These are phyloP conservation scores for Sycobia sp. DNA, from an alignment of 1,140 invertebrate species.

Conservation along the genomic window DNA sequence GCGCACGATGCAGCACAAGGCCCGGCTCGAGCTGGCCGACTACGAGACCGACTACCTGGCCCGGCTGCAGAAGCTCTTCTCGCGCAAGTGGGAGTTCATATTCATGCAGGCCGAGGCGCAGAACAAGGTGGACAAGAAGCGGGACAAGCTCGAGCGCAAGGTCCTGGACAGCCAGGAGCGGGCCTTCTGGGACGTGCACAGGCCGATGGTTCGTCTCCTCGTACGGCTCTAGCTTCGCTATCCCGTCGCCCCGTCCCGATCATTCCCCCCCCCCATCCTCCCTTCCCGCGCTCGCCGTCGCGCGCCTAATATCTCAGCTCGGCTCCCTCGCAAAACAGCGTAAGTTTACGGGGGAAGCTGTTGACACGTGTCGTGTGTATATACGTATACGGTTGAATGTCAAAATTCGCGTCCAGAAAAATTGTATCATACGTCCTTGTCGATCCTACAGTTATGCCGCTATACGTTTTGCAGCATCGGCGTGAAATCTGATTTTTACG, in stretches of 20 bases:
- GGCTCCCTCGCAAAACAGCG: no score
- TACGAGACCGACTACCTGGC: constrained; percentile 99
- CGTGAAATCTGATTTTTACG: no score
- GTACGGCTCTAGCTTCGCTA: no score
- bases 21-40: constrained; percentile 93
- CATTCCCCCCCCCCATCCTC: neutral
- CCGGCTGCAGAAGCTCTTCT: constrained; percentile 98
- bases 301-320: neutral
- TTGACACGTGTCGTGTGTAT: no score
- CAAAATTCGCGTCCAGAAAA: no score
- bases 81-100: constrained; percentile 99
- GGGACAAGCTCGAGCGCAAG: constrained; percentile 97
- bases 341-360: no score
- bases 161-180: constrained; percentile 98
- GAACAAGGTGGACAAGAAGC: constrained; percentile 96
- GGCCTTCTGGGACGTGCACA: constrained; percentile 99
- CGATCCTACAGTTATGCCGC: no score
- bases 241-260: neutral
- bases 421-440: no score
- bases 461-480: no score
- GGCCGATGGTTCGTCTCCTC: constrained; percentile 86
- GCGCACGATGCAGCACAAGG: constrained; percentile 99
- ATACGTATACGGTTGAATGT: no score
- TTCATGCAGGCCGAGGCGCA: constrained; percentile 94
- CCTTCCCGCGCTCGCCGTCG: neutral